Evolutionary conservation across 2,797 vertebrate species (phyloP).

Genomic region (Syncerus caffer): DNA sequence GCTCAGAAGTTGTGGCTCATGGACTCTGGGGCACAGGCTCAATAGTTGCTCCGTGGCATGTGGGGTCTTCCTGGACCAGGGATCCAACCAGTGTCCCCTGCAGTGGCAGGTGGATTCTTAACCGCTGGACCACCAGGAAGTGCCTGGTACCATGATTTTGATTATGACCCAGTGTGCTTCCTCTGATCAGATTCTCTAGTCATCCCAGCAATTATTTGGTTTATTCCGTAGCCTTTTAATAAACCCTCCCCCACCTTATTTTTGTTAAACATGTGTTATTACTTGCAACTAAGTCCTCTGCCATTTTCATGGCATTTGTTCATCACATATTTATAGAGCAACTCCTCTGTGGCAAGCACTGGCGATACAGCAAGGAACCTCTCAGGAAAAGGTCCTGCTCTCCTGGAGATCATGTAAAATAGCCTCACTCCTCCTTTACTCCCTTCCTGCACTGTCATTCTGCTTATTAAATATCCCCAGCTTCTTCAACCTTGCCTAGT

Average conservation of each 20-base stretch:
- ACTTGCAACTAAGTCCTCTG: not conserved
- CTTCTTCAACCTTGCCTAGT: not conserved
- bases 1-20: not conserved
- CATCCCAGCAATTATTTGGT: not conserved
- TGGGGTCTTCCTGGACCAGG: not conserved
- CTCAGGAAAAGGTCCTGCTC: not conserved
- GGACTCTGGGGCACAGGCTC: not conserved
- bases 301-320: not conserved
- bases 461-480: not conserved
- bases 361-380: not conserved
- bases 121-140: not conserved
- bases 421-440: not conserved
- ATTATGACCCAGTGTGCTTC: not conserved
- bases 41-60: accelerated
- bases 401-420: not conserved
- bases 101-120: not conserved
- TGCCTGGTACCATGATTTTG: not conserved
- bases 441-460: not conserved
- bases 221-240: not conserved
- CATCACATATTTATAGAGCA: not conserved
- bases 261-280: not conserved
- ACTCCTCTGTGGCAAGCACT: not conserved
- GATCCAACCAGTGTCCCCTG: not conserved
- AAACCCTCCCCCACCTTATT: not conserved
- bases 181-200: not conserved